Evolutionary conservation across 1,140 invertebrate species (phyloP).

Genomic region (Drosophila simulans): DNA sequence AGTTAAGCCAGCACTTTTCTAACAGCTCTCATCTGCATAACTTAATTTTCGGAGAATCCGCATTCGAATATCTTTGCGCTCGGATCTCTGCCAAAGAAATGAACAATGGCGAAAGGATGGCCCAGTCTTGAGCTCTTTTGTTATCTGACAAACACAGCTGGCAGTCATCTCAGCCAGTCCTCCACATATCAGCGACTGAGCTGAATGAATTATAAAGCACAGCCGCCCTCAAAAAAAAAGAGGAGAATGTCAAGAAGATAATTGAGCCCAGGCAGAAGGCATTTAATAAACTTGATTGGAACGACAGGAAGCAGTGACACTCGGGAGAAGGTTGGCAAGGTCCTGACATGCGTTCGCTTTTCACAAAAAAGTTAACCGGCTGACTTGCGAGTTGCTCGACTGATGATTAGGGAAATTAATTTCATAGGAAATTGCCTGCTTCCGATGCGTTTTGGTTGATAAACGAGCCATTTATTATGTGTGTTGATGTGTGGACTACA

Average conservation of each 20-base stretch:
- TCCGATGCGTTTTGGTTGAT: slow-evolving; percentile 29
- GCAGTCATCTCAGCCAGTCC: slow-evolving; percentile 42
- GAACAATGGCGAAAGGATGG: slow-evolving; percentile 50
- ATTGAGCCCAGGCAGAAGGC: slow-evolving; percentile 65
- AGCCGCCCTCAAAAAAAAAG: slow-evolving; percentile 48
- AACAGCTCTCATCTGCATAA: slow-evolving; percentile 50
- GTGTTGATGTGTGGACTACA: slow-evolving; percentile 3
- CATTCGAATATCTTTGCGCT: slow-evolving; percentile 46
- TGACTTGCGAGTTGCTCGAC: slow-evolving; percentile 69
- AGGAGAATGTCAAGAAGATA: slow-evolving; percentile 70
- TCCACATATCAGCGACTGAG: slow-evolving; percentile 47
- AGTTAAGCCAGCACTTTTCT: slow-evolving; percentile 56
- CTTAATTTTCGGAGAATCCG: slow-evolving; percentile 38
- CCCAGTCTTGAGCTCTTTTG: slow-evolving; percentile 58
- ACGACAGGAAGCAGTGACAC: slow-evolving; percentile 14
- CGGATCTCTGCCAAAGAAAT: slow-evolving; percentile 59
- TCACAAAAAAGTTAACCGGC: slow-evolving; percentile 55
- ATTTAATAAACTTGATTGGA: slow-evolving; percentile 67
- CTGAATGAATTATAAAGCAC: slow-evolving; percentile 53
- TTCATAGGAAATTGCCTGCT: slow-evolving; percentile 65
- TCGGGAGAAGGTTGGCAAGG: slow-evolving; percentile 33
- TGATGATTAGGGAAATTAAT: slow-evolving; percentile 75
- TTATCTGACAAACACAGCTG: slow-evolving; percentile 74
- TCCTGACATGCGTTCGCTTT: slow-evolving; percentile 38
- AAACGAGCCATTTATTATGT: slow-evolving; percentile 18